phyloP scores from a whole-genome alignment of 2,113 vertebrate genomes.

The Madoqua kirkii region DNA sequence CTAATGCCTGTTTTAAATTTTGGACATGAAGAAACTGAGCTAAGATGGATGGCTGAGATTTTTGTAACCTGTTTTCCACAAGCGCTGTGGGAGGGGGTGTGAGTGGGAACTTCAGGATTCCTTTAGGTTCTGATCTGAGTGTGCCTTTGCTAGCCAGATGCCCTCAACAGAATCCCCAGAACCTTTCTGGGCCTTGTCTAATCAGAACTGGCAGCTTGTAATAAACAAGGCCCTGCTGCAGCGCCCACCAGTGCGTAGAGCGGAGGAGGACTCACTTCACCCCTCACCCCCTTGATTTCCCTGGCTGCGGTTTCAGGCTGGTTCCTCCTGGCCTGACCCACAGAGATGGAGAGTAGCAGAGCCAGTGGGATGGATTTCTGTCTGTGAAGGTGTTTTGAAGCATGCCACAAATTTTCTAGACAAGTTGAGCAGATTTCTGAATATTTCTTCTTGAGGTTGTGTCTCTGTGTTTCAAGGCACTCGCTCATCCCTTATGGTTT shows the following conservation, averaged over 20 bases:
- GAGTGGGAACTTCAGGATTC: neutral
- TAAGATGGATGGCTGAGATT: neutral
- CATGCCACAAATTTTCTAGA: neutral
- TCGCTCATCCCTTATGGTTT: neutral
- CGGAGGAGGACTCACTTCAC: neutral
- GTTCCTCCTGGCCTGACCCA: neutral
- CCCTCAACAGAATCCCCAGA: neutral
- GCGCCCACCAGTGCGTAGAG: accelerated
- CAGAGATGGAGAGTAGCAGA: neutral
- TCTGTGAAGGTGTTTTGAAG: neutral
- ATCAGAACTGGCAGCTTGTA: neutral
- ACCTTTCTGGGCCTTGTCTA: neutral
- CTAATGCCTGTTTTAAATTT: neutral
- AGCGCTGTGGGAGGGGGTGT: neutral
- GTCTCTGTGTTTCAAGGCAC: neutral
- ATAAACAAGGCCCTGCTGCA: neutral
- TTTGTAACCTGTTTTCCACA: neutral
- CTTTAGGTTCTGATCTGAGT: neutral
- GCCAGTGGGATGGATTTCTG: neutral
- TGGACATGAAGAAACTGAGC: neutral
- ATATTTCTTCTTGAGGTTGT: neutral
- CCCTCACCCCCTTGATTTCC: neutral
- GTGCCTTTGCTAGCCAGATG: neutral
- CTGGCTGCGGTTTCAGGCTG: neutral
- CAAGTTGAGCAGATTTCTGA: neutral